Conservation (phyloP, 2,797 vertebrate genomes). For the Borostomias antarcticus region DNA sequence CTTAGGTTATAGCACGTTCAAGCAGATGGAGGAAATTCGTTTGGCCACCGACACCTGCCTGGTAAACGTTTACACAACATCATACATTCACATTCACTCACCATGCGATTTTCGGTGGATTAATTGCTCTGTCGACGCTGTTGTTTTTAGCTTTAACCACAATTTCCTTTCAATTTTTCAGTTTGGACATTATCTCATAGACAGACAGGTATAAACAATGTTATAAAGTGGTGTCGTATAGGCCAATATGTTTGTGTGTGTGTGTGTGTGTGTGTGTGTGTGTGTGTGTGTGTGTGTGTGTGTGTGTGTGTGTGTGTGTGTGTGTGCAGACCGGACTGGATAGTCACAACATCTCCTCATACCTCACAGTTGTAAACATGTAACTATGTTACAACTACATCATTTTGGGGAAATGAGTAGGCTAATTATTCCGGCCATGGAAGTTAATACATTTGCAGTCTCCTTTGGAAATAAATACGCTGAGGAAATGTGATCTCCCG, state of each 20-base stretch:
- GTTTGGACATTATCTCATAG: constrained; percentile 63
- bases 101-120: background rate
- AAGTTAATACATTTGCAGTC: background rate
- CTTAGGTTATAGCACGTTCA: background rate
- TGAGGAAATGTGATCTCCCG: background rate
- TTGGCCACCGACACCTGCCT: background rate
- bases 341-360: too few relatives aligned
- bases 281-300: too few relatives aligned
- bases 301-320: too few relatives aligned
- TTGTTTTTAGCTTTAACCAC: constrained; percentile 46
- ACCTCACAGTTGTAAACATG: too few relatives aligned
- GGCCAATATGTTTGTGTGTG: too few relatives aligned
- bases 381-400: too few relatives aligned
- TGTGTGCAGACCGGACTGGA: too few relatives aligned
- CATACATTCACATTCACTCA: too few relatives aligned
- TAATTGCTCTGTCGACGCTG: background rate
- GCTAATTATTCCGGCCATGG: too few relatives aligned
- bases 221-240: constrained; percentile 30
- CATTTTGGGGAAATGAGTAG: too few relatives aligned
- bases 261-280: too few relatives aligned
- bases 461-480: background rate
- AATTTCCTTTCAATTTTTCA: constrained; percentile 62
- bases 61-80: background rate
- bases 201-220: constrained; percentile 56
- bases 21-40: too few relatives aligned